Evolutionary conservation across 2,888 invertebrate species (phyloP), one percentile per base, ranked within the genome.

Genomic region (Amphipoea oculea): DNA sequence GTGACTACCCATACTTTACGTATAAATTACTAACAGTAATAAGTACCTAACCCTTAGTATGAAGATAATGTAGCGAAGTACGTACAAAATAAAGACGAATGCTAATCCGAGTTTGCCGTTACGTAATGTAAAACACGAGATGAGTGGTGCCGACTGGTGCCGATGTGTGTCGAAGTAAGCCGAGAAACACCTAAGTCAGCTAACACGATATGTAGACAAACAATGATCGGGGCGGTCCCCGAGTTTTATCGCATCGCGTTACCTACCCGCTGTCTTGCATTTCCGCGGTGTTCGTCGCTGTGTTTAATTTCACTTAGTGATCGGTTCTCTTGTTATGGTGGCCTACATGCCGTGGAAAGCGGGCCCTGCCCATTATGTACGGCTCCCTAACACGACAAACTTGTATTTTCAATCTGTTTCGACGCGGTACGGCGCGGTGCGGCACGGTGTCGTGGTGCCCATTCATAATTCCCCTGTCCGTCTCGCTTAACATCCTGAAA

Each of bases 301-400:
- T 92, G 90, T 92, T 93, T 92, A 92, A 92, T 92, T 92, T 93
- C 92, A 93, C 92, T 92, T 92, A 91, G 91, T 86, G 89, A 91
- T 92, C 92, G 92, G 79, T 89, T 91, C 91, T 91, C 91, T 91
- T 94, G 94, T 94, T 94, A 93, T 94, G 92, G 90, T 92, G 95
- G 87, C 94, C 95, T 91, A 94, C 93, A 93, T 94, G 90, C 90
- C 85, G 88, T 91, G 92, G 94, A 95, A 95, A 95, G 95, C 91
- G 92, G 92, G 90, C 93, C 92, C 92, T 91, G 90, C 92, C 94
- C 92, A 94, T 95, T 95, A 95, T 94, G 92, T 92, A 92, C 85
- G 90, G 86, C 89, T 86, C 83, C 84, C 85, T 82, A 87, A 89
- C 90, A 86, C 88, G 86, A 89, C 87, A 89, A 89, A 90, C 91